Percentiles rank a stretch among this genome's conserved stretches.
These are phyloP conservation scores for Xestia sexstrigata DNA, from an alignment of 2,888 invertebrate genomes.

Conservation along the genomic window DNA sequence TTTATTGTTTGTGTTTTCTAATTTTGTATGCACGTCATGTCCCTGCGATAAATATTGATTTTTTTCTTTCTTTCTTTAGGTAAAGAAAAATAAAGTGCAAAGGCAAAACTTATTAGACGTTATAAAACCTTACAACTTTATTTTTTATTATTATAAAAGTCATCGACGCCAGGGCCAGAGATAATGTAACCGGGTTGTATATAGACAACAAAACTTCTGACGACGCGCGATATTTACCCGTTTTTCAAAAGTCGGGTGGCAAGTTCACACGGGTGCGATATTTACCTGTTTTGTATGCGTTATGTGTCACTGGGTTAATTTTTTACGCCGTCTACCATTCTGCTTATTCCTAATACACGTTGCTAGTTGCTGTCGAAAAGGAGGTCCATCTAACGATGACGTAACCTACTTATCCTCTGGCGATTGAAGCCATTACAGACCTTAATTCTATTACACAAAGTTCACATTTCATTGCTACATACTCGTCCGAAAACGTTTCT, in stretches of 20 bases:
- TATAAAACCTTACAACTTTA: background rate
- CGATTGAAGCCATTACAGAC: background rate
- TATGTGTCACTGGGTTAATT: background rate
- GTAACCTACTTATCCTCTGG: background rate
- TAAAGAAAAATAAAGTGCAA: background rate
- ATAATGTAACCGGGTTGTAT: too few species aligned
- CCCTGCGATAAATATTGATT: too few species aligned
- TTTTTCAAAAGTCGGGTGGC: too few species aligned
- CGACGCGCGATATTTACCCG: background rate
- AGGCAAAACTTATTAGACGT: background rate
- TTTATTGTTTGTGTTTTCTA: too few species aligned
- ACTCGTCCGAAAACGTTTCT: background rate
- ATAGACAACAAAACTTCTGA: background rate
- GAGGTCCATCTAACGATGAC: background rate
- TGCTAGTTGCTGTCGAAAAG: background rate
- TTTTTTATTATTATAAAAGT: too few species aligned
- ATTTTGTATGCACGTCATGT: too few species aligned
- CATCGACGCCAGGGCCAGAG: too few species aligned
- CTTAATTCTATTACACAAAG: background rate
- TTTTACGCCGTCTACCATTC: background rate
- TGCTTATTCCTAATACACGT: background rate
- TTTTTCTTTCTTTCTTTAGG: too few species aligned
- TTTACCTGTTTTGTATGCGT: background rate
- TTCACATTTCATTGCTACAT: conserved; percentile 11
- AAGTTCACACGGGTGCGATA: too few species aligned